Base-by-base conservation (phyloP, 2,888 invertebrate genomes). In the Agrotis segetum region DNA sequence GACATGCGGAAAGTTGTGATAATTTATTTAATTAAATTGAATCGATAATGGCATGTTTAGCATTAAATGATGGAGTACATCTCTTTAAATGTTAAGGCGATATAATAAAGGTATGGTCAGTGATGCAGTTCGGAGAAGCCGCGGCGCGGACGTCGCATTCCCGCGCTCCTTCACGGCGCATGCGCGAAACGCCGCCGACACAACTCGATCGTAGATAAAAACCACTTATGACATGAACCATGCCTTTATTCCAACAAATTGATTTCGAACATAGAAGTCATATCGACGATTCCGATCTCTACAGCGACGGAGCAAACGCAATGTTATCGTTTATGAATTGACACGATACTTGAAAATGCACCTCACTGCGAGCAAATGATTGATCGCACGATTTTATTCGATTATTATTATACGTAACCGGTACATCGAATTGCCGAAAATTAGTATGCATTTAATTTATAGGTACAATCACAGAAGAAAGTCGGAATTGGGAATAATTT, bases 161-260 rank as follows among this genome's bases (percentile, higher is more conserved):
- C 88, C 85, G 85, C 76, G 85, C 80, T 86, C 84, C 85, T 87
- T 87, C 81, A 85, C 83, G 84, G 89, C 88, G 91, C 89, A 91
- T 94, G 93, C 94, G 95, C 94, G 90, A 95, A 94, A 90, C 92
- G 79, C 88, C 89, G 92, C 93, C 92, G 94, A 94, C 94, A 92
- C 91, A 88, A 88, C 88, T 88, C 89, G 95, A 94, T 94, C 90
- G 85, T 88, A 94, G 95, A 96, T 95, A 95, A 93, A 90, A 86
- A 86, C 89, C 90, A 90, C 91, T 94, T 95, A 94, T 95, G 94
- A 95, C 93, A 93, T 92, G 91, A 92, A 90, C 91, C 93, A 91
- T 93, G 94, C 92, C 92, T 93, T 93, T 91, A 93, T 92, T 93
- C 92, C 90, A 92, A 93, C 94, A 95, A 95, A 94, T 95, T 95